Evolutionary conservation across 2,797 vertebrate genomes (phyloP), one percentile per base, ranked within the genome.

Genomic region (Poecilia wingei): DNA sequence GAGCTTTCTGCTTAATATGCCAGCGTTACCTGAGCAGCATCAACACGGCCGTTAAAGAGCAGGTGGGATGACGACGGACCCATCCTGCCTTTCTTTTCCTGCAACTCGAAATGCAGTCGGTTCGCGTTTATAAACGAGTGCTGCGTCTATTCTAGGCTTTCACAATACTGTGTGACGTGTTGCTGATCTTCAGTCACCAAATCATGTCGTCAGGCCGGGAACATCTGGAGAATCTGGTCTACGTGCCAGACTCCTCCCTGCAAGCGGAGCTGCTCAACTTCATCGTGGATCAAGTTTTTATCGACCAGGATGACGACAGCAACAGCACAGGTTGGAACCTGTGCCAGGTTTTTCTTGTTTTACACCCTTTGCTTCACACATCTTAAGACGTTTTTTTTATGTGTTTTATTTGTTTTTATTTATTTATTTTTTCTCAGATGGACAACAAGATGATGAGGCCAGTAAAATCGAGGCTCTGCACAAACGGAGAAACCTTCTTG

Each of bases 151-250:
- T 88, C 61, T 87, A 99, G 98, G 98, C 98, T 84, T 99, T 99
- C 94, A 98, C 97, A 89, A 97, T 98, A 91, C 94, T 99, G 0
- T 98, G 97, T 91, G 98, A 99, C 85, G 95, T 97, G 79, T 94
- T 98, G 91, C 95, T 98, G 97, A 98, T 98, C 95, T 98, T 98
- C 96, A 99, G 98, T 90, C 97, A 98, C 94, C 98, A 99, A 94
- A 98, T 99, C 76, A 96, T 98, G 95, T 96, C 96, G 72, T 97
- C 97, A 88, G 98, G 97, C 55, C 97, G 97, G 85, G 98, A 99
- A 82, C 95, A 95, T 78, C 94, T 99, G 94, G 97, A 98, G 88
- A 94, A 97, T n/a, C 96, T 99, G 89, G 96, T 98, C 90, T 98
- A 97, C 84, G 96, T 87, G 77, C 98, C 98, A 81, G 98, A 99